These are phyloP conservation scores for Lycaon pictus DNA, from an alignment of 2,113 vertebrate species.

Conservation along the genomic window DNA sequence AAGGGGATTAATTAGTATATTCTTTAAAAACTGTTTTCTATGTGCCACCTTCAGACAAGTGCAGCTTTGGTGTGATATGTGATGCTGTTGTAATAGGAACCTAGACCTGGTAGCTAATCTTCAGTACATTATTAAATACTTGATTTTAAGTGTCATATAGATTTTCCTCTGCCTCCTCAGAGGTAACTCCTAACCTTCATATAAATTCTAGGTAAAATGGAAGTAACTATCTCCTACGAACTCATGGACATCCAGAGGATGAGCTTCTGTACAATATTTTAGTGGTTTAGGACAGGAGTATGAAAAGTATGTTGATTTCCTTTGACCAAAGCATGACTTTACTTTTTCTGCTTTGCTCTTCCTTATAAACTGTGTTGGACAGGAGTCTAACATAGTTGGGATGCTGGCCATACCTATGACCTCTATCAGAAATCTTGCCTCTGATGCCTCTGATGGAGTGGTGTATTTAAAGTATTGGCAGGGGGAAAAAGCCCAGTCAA, in stretches of 20 bases:
- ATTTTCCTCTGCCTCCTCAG: neutral
- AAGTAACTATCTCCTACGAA: neutral
- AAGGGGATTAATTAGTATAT: slow-evolving; percentile 35
- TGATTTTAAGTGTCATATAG: neutral
- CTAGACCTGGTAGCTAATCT: neutral
- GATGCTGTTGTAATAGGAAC: neutral
- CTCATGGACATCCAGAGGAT: neutral
- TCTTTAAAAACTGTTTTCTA: slow-evolving; percentile 51
- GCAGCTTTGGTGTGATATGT: neutral
- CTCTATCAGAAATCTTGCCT: neutral
- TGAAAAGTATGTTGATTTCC: neutral
- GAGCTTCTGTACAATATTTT: neutral
- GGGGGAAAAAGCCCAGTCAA: neutral
- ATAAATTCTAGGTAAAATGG: neutral
- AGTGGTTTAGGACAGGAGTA: neutral
- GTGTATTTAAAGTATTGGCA: neutral
- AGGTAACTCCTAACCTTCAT: neutral
- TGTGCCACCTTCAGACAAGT: neutral
- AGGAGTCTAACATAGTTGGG: neutral
- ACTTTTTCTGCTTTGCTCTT: neutral
- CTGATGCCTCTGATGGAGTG: neutral
- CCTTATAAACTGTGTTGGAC: neutral
- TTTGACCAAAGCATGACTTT: neutral
- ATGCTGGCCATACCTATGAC: neutral
- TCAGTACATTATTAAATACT: neutral